A percentile compares a stretch with the other conserved stretches of the same genome.
These are phyloP conservation scores for Drosophila sechellia DNA, from an alignment of 1,140 invertebrate genomes.

Conservation along the genomic window DNA sequence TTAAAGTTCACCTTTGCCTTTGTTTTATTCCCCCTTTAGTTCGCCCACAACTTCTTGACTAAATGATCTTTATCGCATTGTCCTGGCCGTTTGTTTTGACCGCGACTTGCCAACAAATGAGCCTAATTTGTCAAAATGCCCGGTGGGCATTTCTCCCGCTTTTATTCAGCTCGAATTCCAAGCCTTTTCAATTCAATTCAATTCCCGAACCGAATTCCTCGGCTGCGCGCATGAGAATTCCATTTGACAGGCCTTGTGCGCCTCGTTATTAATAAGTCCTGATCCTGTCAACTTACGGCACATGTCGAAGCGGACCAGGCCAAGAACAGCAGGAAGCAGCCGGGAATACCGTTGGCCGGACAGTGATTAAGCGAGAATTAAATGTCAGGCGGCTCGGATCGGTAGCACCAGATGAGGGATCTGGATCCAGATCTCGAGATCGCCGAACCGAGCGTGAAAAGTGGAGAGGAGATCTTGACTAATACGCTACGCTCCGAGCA, in stretches of 20 bases:
- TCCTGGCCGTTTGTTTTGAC: conserved; percentile 75
- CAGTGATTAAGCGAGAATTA: conserved; percentile 84
- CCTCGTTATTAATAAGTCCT: conserved; percentile 70
- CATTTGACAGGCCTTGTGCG: conserved; percentile 70
- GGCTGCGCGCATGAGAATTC: conserved; percentile 62
- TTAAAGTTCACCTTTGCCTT: conserved; percentile 26
- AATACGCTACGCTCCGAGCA: conserved; percentile 57
- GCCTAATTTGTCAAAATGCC: conserved; percentile 74
- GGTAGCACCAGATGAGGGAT: conserved; percentile 56
- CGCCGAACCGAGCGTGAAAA: conserved; percentile 60
- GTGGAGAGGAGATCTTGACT: conserved; percentile 65
- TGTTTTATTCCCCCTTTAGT: neutral
- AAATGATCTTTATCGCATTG: conserved; percentile 70
- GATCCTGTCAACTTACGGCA: conserved; percentile 68
- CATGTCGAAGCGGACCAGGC: conserved; percentile 39
- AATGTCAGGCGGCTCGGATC: conserved; percentile 57
- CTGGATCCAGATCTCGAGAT: conserved; percentile 32
- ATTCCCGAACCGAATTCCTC: conserved; percentile 32
- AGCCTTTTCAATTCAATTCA: conserved; percentile 13
- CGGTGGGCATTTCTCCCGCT: conserved; percentile 36
- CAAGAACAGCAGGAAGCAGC: conserved; percentile 37
- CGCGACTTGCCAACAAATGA: conserved; percentile 73
- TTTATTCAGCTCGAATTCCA: conserved; percentile 45
- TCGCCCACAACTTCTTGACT: conserved; percentile 18
- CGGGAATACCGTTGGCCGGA: conserved; percentile 70